These are phyloP conservation scores for Ispidina lecontei DNA, from an alignment of 2,797 vertebrate species.

Conservation along the genomic window DNA sequence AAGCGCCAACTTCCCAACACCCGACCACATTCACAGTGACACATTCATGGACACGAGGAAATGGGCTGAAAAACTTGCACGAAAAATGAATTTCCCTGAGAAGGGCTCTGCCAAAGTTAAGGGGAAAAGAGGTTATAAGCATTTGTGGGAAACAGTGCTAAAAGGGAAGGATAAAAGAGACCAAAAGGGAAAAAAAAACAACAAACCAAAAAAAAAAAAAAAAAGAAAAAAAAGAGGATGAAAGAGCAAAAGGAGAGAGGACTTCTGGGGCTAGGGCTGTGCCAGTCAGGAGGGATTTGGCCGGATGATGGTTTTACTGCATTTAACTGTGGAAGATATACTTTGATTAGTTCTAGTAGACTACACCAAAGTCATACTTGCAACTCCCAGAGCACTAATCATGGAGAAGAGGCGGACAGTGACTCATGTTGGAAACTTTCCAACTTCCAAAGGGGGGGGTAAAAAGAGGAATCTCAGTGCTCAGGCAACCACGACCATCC, in stretches of 20 bases:
- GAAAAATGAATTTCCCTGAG: neutral
- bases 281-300: constrained; percentile 44
- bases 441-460: neutral
- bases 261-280: neutral
- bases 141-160: constrained; percentile 21
- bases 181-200: neutral
- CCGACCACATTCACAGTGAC: neutral
- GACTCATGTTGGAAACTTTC: constrained; percentile 73
- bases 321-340: neutral
- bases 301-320: constrained; percentile 28
- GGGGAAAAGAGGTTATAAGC: neutral
- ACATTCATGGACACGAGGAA: neutral
- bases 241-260: neutral
- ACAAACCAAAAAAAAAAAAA: too few species aligned
- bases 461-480: neutral
- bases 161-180: neutral
- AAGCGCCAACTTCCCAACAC: neutral
- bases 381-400: constrained; percentile 49
- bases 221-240: neutral
- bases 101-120: neutral
- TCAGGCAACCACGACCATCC: neutral
- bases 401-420: constrained; percentile 60
- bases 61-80: neutral
- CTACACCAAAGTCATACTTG: constrained; percentile 43
- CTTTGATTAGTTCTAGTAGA: constrained; percentile 65